Conservation (phyloP, 1,140 invertebrate genomes). For the Drosophila takahashii region DNA sequence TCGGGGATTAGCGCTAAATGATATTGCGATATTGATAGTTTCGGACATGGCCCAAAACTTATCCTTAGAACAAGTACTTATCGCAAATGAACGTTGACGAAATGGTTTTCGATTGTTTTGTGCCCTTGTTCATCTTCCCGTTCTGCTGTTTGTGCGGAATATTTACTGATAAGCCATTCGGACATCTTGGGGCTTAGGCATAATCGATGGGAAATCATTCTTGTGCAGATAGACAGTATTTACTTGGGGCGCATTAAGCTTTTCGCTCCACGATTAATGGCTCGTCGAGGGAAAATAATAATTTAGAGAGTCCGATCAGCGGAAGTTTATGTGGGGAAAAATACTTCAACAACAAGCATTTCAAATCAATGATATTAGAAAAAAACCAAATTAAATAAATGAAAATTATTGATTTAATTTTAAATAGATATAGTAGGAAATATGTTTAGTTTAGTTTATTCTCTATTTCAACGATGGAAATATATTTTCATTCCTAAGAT, state of each 20-base stretch:
- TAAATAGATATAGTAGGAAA: neutral
- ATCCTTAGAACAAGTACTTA: slow-evolving; percentile 33
- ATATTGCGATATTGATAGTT: slow-evolving; percentile 54
- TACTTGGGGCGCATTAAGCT: slow-evolving; percentile 14
- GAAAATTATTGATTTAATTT: no score
- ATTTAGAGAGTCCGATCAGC: neutral
- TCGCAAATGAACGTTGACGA: slow-evolving; percentile 46
- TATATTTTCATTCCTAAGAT: no score
- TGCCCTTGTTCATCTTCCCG: slow-evolving; percentile 9
- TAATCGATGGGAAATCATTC: slow-evolving; percentile 46
- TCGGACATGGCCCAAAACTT: slow-evolving; percentile 23
- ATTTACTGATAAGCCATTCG: slow-evolving; percentile 38
- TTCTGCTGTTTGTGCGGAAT: slow-evolving; percentile 16
- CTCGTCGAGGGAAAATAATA: neutral
- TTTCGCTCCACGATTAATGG: slow-evolving; percentile 33
- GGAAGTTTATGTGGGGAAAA: neutral
- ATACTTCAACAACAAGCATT: neutral
- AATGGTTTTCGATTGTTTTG: slow-evolving; percentile 40
- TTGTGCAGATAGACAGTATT: slow-evolving; percentile 6
- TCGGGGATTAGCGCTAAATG: slow-evolving; percentile 52
- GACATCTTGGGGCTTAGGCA: slow-evolving; percentile 31
- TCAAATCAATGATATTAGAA: neutral
- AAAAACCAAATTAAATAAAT: neutral
- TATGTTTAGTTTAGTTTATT: neutral
- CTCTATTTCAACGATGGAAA: no score